phyloP scores from a whole-genome alignment of 2,797 vertebrate genomes.

The Adrianichthys oophorus region DNA sequence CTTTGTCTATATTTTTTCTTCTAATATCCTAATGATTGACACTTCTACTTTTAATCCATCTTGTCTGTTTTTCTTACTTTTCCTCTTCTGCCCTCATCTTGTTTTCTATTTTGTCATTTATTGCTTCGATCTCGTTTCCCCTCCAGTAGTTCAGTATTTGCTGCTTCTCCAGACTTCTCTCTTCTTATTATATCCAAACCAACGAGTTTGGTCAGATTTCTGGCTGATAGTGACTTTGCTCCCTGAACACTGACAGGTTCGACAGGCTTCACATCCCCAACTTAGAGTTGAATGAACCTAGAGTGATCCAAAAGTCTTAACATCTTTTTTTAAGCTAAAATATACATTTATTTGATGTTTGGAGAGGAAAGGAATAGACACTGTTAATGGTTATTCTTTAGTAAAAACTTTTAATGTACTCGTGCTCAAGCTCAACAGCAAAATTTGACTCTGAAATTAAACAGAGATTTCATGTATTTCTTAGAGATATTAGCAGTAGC shows the following conservation, averaged over 20 bases:
- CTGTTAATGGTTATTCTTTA: too few relatives aligned
- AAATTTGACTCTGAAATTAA: too few relatives aligned
- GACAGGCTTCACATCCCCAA: conserved; percentile 33
- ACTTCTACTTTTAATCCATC: neutral
- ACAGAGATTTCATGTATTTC: too few relatives aligned
- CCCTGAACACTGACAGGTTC: conserved; percentile 39
- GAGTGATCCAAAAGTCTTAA: conserved; percentile 35
- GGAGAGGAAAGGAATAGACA: conserved; percentile 2
- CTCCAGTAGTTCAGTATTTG: neutral
- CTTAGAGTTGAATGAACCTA: conserved; percentile 30
- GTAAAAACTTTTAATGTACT: too few relatives aligned
- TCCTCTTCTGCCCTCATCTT: neutral
- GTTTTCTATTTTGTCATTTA: neutral
- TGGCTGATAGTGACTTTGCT: conserved; percentile 43
- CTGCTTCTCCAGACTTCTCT: conserved; percentile 2
- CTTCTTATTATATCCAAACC: conserved; percentile 30
- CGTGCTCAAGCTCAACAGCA: too few relatives aligned
- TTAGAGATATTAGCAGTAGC: too few relatives aligned
- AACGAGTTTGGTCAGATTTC: conserved; percentile 45
- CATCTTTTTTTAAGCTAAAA: conserved; percentile 34
- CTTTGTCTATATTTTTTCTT: neutral
- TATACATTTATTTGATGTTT: conserved; percentile 13
- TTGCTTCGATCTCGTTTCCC: neutral
- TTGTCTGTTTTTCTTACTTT: neutral
- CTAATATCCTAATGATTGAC: too few relatives aligned